phyloP scores from a whole-genome alignment of 2,113 vertebrate species.

The Aldabrachelys gigantea region DNA sequence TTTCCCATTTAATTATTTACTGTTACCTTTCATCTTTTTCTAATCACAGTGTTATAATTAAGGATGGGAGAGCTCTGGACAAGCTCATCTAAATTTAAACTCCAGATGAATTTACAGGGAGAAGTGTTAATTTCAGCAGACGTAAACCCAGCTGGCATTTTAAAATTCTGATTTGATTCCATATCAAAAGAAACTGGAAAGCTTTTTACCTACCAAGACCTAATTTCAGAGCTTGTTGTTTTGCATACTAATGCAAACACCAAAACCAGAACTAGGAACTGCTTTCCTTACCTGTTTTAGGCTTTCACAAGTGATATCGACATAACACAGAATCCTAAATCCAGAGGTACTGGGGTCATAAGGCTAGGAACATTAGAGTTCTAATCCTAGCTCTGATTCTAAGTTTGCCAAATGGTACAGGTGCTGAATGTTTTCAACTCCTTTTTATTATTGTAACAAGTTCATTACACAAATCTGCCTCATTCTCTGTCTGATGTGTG shows the following conservation, averaged over 20 bases:
- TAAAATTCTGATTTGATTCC: neutral
- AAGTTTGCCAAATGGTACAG: neutral
- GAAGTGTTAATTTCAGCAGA: conserved; percentile 5
- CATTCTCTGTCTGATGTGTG: neutral
- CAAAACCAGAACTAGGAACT: neutral
- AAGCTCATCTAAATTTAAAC: conserved; percentile 21
- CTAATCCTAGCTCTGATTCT: neutral
- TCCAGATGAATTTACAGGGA: neutral
- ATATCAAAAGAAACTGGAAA: neutral
- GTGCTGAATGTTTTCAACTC: neutral
- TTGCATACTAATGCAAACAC: neutral
- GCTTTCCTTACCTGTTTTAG: neutral
- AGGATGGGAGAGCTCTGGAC: neutral
- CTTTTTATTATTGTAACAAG: neutral
- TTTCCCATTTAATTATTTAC: neutral
- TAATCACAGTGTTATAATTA: conserved; percentile 22
- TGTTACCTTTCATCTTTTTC: neutral
- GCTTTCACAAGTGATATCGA: neutral
- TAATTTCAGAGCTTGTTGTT: neutral
- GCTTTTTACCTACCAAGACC: neutral
- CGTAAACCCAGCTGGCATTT: neutral
- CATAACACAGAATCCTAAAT: neutral
- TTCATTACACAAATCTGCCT: neutral
- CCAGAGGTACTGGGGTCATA: rapidly evolving
- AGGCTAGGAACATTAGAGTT: neutral